Conservation (phyloP, 2,888 invertebrate genomes). For the Lasioglossum figueresi region DNA sequence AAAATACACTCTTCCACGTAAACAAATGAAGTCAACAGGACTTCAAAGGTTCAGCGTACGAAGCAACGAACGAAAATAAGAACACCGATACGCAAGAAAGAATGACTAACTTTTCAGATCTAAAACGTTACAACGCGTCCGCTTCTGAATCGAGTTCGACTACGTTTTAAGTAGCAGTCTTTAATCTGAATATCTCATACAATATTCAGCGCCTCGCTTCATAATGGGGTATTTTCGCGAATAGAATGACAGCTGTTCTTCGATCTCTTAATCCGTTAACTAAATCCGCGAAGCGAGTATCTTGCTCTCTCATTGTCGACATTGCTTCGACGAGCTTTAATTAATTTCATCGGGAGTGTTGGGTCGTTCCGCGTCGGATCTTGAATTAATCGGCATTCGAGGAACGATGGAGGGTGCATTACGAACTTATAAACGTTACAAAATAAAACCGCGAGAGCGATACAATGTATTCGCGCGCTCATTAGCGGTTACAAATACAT, state of each 20-base stretch:
- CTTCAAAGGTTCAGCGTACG: background rate
- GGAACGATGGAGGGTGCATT: background rate
- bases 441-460: conserved; percentile 23
- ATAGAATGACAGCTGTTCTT: background rate
- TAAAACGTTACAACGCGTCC: background rate
- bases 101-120: background rate
- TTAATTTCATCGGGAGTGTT: background rate
- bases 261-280: background rate
- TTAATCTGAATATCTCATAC: background rate
- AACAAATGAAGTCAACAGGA: background rate
- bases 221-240: background rate
- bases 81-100: background rate
- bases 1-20: background rate
- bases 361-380: background rate
- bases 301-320: background rate
- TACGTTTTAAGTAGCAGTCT: background rate
- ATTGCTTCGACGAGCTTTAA: background rate
- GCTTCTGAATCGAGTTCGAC: background rate
- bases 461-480: conserved; percentile 27
- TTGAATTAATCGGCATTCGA: background rate
- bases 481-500: conserved; percentile 51
- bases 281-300: background rate
- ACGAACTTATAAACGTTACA: conserved; percentile 23
- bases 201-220: background rate
- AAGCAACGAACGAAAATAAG: background rate